These are phyloP conservation scores for Sphaerophoria rueppellii DNA, from an alignment of 2,888 invertebrate genomes.

Conservation along the genomic window DNA sequence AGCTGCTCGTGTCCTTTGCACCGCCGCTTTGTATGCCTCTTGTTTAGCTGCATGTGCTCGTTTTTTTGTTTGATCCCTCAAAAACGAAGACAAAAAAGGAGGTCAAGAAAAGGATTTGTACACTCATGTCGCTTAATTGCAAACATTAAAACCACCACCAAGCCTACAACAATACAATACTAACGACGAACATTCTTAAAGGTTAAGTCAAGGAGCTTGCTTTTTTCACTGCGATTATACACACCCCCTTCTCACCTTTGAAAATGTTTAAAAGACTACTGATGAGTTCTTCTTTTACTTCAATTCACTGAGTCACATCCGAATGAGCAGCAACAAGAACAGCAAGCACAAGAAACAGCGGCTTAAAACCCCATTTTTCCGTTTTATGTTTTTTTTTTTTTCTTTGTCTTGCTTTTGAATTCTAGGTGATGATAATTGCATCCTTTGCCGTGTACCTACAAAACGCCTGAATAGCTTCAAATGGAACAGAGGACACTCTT, in stretches of 20 bases:
- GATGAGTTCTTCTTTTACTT: constrained; percentile 32
- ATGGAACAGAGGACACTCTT: constrained; percentile 48
- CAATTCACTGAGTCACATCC: not conserved
- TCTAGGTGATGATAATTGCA: constrained; percentile 32
- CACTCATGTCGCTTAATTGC: constrained; percentile 53
- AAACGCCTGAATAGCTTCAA: constrained; percentile 56
- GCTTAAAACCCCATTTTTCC: constrained; percentile 3
- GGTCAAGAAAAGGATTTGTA: not conserved
- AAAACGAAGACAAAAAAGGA: not conserved
- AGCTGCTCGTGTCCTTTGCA: no score
- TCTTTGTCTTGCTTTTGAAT: not conserved
- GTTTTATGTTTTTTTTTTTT: constrained; percentile 13
- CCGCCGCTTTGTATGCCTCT: no score
- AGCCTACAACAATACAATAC: constrained; percentile 37
- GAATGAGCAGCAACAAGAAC: not conserved
- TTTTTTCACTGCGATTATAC: not conserved
- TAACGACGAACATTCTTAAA: constrained; percentile 67
- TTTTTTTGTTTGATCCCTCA: not conserved
- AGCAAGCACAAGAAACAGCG: not conserved
- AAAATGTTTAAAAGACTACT: constrained; percentile 32
- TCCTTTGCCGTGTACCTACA: constrained; percentile 39
- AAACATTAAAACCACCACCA: constrained; percentile 42
- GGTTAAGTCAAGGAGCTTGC: constrained; percentile 67
- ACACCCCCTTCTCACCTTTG: not conserved
- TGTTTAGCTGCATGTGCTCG: no score